Evolutionary conservation across 2,888 invertebrate genomes (phyloP), one percentile per base, ranked within the genome.

Genomic region (Acanthoscelides obtectus): DNA sequence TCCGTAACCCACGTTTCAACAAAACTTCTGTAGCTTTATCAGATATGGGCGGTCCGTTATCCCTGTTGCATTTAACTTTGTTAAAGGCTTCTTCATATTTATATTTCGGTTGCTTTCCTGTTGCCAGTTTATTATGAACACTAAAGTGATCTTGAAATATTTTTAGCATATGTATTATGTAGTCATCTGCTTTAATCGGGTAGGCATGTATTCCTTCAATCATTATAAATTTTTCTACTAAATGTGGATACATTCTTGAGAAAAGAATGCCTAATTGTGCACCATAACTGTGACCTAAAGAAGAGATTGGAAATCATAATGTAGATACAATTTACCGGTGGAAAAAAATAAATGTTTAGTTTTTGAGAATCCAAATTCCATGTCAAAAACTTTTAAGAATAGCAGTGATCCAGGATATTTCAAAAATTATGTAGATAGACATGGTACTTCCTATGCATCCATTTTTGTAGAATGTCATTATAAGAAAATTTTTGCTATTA

Each of bases 221-320:
- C 77, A 85, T 76, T 64, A 88, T 80, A 20, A 89, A 72, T 80
- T 85, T 86, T 12, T 82, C 81, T 12, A 88, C 80, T 75, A 80
- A 78, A 45, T 83, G 80, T 2, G 88, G 88, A 76, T 85, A 87
- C 4, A 87, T 21, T 66, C 84, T 77, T 17, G 84, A 76, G 72
- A 82, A 86, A 20, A 84, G 74, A 2, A 82, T 69, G 17, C 84
- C 86, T 63, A 87, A 70, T 68, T 86, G 86, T 0, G 86, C 89
- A 0, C 90, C 90, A 78, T 89, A 85, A 79, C 84, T 84, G 71
- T 85, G 85, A 0, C 81, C 85, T 71, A 85, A n/a, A n/a, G n/a
- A n/a, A n/a, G n/a, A n/a, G n/a, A n/a, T n/a, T n/a, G n/a, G n/a
- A n/a, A n/a, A n/a, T n/a, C n/a, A n/a, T n/a, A n/a, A n/a, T n/a